Base-by-base conservation (phyloP, 2,888 invertebrate species). In the Isotomurus palustris region DNA sequence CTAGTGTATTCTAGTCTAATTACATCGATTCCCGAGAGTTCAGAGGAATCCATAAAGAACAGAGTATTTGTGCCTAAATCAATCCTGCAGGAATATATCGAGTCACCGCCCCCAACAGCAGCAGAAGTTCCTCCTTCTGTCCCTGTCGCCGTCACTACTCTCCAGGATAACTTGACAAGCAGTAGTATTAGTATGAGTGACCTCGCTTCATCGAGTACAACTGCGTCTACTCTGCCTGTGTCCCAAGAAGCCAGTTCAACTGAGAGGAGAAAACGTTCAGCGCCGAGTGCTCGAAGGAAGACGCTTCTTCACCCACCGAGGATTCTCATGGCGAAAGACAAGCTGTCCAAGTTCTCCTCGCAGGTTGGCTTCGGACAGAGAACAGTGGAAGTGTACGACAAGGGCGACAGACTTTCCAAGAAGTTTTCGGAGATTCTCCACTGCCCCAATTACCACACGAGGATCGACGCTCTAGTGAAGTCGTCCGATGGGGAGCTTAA, bases 1-100 rank as follows among this genome's bases (percentile, higher is more conserved):
- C 72, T 86, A 58, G 83, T 70, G 2, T 70, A 69, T 47, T 56
- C 64, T 1, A 64, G 65, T n/a, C 51, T 70, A 24, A 45, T 65
- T 4, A 25, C 65, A 4, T 67, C 68, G 8, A 67, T 61, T 14
- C 67, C 68, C 2, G 54, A 60, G 10, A 65, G 61, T 5, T 57
- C 62, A 19, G 57, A 28, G 24, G 48, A 36, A 27, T 45, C 56
- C 5, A 67, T 69, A 28, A 66, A 65, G 38, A 70, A 70, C 53
- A 54, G 70, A 45, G 29, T 70, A 10, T 68, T 67, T 45, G 64
- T 67, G 22, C 43, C 43, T 43, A 43, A 43, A 43, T 43, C 24
- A 10, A n/a, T n/a, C n/a, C n/a, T n/a, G n/a, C n/a, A n/a, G n/a
- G 22, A 43, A 14, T 6, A 12, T 43, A 43, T 43, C 3, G 22